phyloP scores from a whole-genome alignment of 1,140 invertebrate genomes.

The Trichoplusia ni region DNA sequence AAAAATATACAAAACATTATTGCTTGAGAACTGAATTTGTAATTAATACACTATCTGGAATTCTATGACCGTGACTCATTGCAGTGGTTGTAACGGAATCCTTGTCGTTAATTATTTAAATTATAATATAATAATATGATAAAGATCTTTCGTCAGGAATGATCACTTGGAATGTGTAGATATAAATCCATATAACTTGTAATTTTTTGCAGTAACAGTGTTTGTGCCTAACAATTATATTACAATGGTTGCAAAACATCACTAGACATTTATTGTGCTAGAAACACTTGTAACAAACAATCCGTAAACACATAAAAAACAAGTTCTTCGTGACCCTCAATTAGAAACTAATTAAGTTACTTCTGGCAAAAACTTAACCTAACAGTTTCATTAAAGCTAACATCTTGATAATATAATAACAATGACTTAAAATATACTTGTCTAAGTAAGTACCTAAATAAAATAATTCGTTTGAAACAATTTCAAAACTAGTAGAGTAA shows the following conservation, averaged over 20 bases:
- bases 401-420: constrained; percentile 57
- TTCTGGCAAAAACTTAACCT: constrained; percentile 22
- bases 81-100: too few species aligned
- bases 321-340: too few species aligned
- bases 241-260: neutral
- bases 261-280: neutral
- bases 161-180: neutral
- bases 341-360: neutral
- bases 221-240: neutral
- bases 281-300: too few species aligned
- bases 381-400: constrained; percentile 50
- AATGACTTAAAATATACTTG: constrained; percentile 40
- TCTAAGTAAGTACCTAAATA: constrained; percentile 29
- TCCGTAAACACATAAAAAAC: too few species aligned
- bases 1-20: too few species aligned
- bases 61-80: too few species aligned
- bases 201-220: neutral
- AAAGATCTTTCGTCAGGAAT: neutral
- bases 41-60: too few species aligned
- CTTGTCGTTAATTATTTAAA: neutral
- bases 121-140: neutral
- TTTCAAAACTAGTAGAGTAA: constrained; percentile 15
- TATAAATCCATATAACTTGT: neutral
- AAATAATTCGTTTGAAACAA: constrained; percentile 26
- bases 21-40: too few species aligned